These are phyloP conservation scores for Brachypalpus laphriformis DNA, from an alignment of 2,888 invertebrate species.

Conservation along the genomic window DNA sequence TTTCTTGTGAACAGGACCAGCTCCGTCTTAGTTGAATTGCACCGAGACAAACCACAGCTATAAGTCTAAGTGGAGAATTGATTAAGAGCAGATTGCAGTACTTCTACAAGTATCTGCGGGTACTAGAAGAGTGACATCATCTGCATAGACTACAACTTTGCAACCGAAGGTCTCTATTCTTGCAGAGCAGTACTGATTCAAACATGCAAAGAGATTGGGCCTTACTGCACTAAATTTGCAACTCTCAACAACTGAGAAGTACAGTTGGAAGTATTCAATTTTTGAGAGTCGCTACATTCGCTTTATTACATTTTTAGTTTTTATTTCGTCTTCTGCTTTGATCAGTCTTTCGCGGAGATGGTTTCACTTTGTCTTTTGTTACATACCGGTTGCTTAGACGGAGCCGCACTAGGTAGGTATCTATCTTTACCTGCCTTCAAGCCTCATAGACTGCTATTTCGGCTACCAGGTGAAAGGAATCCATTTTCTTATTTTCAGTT, in stretches of 20 bases:
- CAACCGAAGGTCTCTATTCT: no score
- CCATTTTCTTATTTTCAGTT: neutral
- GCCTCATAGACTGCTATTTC: neutral
- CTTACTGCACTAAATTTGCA: neutral
- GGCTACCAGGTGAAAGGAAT: neutral
- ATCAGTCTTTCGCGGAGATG: neutral
- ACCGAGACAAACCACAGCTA: no score
- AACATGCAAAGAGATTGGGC: no score
- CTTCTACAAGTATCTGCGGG: no score
- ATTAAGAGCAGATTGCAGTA: no score
- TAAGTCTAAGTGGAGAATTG: no score
- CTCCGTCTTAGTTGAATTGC: no score
- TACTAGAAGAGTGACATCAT: no score
- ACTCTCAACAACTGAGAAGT: neutral
- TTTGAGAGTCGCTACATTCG: neutral
- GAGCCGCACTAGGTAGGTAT: neutral
- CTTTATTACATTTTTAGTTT: neutral
- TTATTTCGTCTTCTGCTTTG: neutral
- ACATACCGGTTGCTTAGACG: constrained; percentile 9
- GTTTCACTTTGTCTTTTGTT: neutral
- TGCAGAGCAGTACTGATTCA: no score
- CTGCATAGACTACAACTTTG: no score
- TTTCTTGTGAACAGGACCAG: no score
- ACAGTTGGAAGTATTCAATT: neutral
- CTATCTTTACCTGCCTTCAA: no score